Conservation (phyloP, 2,113 vertebrate genomes). For the Ceratotherium simum region DNA sequence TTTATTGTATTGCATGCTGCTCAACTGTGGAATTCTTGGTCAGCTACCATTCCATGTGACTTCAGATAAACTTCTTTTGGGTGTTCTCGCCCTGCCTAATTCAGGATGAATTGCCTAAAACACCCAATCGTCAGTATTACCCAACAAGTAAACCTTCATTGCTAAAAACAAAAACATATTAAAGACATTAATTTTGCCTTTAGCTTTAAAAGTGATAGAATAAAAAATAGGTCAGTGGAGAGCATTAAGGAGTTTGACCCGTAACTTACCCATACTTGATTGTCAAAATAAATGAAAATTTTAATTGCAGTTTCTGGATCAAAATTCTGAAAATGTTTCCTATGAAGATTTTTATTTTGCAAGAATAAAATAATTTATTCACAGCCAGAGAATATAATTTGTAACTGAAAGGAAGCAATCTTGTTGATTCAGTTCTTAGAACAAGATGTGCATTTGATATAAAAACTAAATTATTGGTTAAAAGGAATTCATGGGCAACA, state of each 20-base stretch:
- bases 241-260: not conserved
- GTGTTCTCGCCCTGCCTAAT: not conserved
- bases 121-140: not conserved
- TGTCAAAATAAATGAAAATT: conserved; percentile 17
- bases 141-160: not conserved
- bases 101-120: not conserved
- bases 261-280: not conserved
- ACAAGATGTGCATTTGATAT: not conserved
- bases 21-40: not conserved
- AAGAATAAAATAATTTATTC: not conserved
- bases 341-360: not conserved
- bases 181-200: not conserved
- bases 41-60: not conserved
- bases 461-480: not conserved
- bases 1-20: not conserved
- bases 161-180: not conserved
- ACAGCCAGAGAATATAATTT: not conserved
- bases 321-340: not conserved
- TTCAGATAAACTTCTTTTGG: not conserved
- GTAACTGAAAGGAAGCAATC: not conserved
- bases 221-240: not conserved
- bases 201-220: not conserved
- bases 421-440: not conserved
- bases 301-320: not conserved
- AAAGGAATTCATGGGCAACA: not conserved